A percentile compares a stretch with the other conserved stretches of the same genome.
phyloP scores from a whole-genome alignment of 1,140 invertebrate genomes.

The Orussus abietinus region DNA sequence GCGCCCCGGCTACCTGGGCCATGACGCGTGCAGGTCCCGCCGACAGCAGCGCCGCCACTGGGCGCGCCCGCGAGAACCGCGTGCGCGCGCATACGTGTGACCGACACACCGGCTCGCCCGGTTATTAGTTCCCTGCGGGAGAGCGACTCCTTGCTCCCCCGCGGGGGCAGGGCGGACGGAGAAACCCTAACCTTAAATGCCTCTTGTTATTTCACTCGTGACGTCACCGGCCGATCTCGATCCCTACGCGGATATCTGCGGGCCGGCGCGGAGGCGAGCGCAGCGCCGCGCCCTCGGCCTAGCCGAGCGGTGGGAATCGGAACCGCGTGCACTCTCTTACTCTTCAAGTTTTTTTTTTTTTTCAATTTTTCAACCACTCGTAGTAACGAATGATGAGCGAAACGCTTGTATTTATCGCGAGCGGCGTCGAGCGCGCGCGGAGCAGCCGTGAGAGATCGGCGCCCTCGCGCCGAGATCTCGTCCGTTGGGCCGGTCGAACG shows the following conservation, averaged over 20 bases:
- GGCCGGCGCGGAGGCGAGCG: slow-evolving; percentile 13
- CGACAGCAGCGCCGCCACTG: slow-evolving; percentile 9
- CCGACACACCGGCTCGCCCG: slow-evolving; percentile 21
- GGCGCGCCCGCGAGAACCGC: slow-evolving; percentile 4
- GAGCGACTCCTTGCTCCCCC: slow-evolving; percentile 14
- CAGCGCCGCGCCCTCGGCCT: slow-evolving; percentile 15
- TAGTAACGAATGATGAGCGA: too few species aligned
- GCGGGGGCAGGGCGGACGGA: too few species aligned
- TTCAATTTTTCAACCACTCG: too few species aligned
- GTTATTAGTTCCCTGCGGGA: slow-evolving; percentile 41
- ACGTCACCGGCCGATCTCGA: slow-evolving; percentile 18
- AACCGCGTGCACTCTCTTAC: too few species aligned
- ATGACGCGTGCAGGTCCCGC: slow-evolving; percentile 19
- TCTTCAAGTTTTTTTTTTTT: too few species aligned
- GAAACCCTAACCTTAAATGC: slow-evolving; percentile 17
- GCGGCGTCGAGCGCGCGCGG: too few species aligned
- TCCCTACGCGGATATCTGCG: not conserved
- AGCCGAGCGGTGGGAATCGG: too few species aligned
- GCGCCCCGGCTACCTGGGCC: slow-evolving; percentile 32
- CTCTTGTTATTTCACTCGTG: slow-evolving; percentile 24
- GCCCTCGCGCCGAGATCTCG: too few species aligned
- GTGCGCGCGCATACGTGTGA: slow-evolving; percentile 10
- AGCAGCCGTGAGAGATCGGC: too few species aligned
- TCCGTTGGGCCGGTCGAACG: not conserved
- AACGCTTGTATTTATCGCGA: too few species aligned